Evolutionary conservation across 2,113 vertebrate genomes (phyloP).

Genomic region (Charina bottae): DNA sequence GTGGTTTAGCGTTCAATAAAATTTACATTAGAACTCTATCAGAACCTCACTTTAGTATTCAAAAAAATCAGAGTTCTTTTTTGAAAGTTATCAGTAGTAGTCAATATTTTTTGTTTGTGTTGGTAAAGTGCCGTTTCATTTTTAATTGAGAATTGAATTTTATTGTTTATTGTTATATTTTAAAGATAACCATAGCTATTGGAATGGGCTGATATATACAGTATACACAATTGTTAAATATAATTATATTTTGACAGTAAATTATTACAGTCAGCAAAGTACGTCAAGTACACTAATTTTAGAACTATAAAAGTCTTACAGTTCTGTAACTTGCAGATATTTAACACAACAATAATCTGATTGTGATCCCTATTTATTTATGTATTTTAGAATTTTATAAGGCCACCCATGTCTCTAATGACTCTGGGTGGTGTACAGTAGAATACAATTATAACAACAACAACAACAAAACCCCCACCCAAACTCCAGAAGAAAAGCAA

Average conservation of each 20-base stretch:
- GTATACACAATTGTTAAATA: not conserved
- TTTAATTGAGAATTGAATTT: not conserved
- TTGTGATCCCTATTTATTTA: not conserved
- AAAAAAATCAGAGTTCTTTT: not conserved
- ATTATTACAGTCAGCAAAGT: not conserved
- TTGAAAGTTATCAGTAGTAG: not conserved
- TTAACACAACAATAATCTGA: not conserved
- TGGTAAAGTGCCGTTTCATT: not conserved
- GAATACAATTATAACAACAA: not conserved
- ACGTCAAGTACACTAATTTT: constrained; percentile 5
- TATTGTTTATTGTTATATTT: not conserved
- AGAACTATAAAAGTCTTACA: not conserved
- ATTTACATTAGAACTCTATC: not conserved
- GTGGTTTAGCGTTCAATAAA: not conserved
- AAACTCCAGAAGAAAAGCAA: not conserved
- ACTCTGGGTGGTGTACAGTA: not conserved
- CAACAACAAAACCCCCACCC: not conserved
- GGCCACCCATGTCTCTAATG: not conserved
- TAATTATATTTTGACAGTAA: not conserved
- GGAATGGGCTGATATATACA: not conserved
- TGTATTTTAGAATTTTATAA: not conserved
- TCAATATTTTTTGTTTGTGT: not conserved
- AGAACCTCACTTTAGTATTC: not conserved
- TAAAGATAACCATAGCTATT: not conserved
- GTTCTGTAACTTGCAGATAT: not conserved